A percentile compares a stretch with the other conserved stretches of the same genome.
Conservation (phyloP, 1,140 invertebrate genomes). For the Nymphalis io region DNA sequence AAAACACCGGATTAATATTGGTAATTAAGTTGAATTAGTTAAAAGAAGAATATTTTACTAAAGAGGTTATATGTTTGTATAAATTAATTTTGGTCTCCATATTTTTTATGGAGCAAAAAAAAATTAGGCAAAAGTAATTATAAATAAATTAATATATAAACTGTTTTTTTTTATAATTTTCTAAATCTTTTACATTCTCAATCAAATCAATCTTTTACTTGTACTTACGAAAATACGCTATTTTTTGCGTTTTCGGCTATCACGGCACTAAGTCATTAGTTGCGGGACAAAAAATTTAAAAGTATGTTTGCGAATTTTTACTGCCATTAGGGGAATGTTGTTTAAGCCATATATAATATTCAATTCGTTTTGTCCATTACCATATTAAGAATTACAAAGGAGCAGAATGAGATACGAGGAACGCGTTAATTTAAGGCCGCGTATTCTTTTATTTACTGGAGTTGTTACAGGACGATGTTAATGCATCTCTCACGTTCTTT, state of each 20-base stretch:
- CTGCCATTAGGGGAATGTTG: slow-evolving; percentile 23
- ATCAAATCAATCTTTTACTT: no score
- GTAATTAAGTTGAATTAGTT: no score
- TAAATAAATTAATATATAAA: no score
- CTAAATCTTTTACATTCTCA: neutral
- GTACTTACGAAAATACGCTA: neutral
- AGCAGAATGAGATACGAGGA: slow-evolving; percentile 30
- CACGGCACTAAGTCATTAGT: slow-evolving; percentile 25
- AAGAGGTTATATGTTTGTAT: no score
- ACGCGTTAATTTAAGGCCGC: slow-evolving; percentile 31
- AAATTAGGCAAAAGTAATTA: no score
- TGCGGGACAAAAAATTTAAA: slow-evolving; percentile 20
- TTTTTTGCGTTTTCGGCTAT: slow-evolving; percentile 1
- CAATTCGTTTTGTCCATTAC: slow-evolving; percentile 30
- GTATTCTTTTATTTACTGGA: slow-evolving; percentile 34
- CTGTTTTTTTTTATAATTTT: neutral
- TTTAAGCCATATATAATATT: slow-evolving; percentile 29
- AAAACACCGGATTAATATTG: no score
- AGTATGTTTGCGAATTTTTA: slow-evolving; percentile 21
- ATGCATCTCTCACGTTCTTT: slow-evolving; percentile 48
- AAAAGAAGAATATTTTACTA: no score
- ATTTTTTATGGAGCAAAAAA: no score
- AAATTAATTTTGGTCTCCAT: no score
- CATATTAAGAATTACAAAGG: slow-evolving; percentile 38
- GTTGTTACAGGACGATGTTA: slow-evolving; percentile 42